These are phyloP conservation scores for Maccullochella peelii DNA, from an alignment of 2,113 vertebrate species.

Conservation along the genomic window DNA sequence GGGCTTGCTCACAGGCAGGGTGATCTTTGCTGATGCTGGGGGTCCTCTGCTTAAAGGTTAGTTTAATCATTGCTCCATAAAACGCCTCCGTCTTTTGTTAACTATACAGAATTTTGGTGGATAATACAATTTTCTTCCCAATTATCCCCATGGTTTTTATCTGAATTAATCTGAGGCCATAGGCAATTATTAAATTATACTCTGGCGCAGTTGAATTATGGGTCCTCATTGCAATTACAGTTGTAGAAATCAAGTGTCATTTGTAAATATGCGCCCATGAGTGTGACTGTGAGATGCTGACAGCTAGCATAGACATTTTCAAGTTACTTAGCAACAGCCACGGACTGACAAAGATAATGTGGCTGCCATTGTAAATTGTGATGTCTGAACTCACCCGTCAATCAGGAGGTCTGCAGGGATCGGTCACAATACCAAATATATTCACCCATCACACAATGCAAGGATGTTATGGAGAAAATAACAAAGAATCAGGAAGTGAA, in stretches of 20 bases:
- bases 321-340: slow-evolving; percentile 74
- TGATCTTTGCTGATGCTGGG: neutral
- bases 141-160: neutral
- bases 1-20: neutral
- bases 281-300: slow-evolving; percentile 50
- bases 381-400: slow-evolving; percentile 38
- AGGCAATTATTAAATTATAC: neutral
- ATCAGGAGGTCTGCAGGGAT: slow-evolving; percentile 14
- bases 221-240: neutral
- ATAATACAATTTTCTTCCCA: neutral
- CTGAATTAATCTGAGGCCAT: neutral
- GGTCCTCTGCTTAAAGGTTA: neutral
- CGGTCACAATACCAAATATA: slow-evolving; percentile 13
- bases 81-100: neutral
- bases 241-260: slow-evolving; percentile 28
- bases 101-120: neutral
- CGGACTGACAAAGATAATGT: slow-evolving; percentile 30
- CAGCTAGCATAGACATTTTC: slow-evolving; percentile 50
- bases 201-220: neutral
- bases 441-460: slow-evolving; percentile 45
- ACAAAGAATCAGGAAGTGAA: slow-evolving; percentile 64
- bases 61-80: neutral
- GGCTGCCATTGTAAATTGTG: slow-evolving; percentile 33
- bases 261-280: slow-evolving; percentile 36
- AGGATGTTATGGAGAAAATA: slow-evolving; percentile 57